Percentiles rank a stretch among this genome's conserved stretches.
Conservation (phyloP, 1,140 invertebrate species). For the Meloidogyne chitwoodi region DNA sequence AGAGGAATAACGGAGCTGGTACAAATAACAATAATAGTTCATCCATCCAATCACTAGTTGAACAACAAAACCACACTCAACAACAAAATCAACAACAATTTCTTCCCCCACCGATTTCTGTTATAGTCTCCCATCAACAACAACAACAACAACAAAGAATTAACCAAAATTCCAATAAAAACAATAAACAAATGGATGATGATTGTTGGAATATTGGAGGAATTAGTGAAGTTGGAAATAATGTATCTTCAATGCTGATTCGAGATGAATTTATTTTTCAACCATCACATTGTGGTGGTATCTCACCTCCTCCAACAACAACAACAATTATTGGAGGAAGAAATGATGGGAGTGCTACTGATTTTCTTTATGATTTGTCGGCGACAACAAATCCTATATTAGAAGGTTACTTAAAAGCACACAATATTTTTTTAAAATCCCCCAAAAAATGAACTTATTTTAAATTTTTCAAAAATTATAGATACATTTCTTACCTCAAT, state of each 20-base stretch:
- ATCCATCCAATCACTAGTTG: no score
- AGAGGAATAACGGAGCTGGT: no score
- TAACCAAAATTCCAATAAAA: not conserved
- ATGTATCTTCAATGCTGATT: not conserved
- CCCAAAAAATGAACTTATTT: no score
- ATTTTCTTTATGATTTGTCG: not conserved
- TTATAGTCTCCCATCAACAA: not conserved
- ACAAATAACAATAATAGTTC: no score
- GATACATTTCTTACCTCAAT: not conserved
- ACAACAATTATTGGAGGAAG: not conserved
- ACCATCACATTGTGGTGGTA: not conserved
- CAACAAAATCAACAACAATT: not conserved
- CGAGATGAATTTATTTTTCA: not conserved
- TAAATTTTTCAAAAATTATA: not conserved
- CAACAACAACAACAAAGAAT: not conserved
- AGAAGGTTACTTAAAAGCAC: not conserved
- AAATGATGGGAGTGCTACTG: not conserved
- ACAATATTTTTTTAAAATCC: no score
- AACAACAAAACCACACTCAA: not conserved
- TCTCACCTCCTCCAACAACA: not conserved
- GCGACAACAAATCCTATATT: not conserved
- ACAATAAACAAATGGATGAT: not conserved
- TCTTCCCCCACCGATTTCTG: not conserved
- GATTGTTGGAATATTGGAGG: not conserved
- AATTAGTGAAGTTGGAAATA: not conserved